Evolutionary conservation across 2,797 vertebrate genomes (phyloP), one percentile per base, ranked within the genome.

Genomic region (Cossypha caffra): DNA sequence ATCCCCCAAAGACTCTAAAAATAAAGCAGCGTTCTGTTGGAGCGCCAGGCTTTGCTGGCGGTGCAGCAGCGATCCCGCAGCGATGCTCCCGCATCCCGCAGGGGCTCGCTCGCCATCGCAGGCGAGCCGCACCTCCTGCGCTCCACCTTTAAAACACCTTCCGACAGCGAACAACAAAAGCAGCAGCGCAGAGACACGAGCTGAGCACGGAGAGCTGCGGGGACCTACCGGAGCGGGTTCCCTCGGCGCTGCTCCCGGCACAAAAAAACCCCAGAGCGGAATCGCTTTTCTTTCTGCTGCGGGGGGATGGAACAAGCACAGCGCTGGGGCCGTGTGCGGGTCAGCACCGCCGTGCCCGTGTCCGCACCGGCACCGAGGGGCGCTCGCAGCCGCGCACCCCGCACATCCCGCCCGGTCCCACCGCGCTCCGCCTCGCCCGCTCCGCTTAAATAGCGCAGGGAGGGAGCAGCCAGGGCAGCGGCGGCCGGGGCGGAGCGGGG

Each of bases 291-390:
- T 58, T n/a, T 5, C 45, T 2, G 38, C 2, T 0, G 14, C 9
- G 16, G 13, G 16, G 42, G 4, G 31, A 6, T 8, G 59, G 1
- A 12, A 13, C 2, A 3, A 33, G 13, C 0, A 1, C 37, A 26
- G 48, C 24, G 29, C 57, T 6, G 61, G 29, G 31, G 14, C 33
- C 45, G 52, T 25, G 62, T 48, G 8, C 54, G 54, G 54, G 33
- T 78, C 84, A 86, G 57, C 83, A 4, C 31, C 42, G 73, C 83
- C 64, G 55, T 12, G 48, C 5, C 45, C 45, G 43, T 21, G 20
- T 1, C 47, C 48, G 28, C 2, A 5, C 24, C 47, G 15, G 48
- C 57, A 10, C 18, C 67, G 0, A 10, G 48, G 13, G 24, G 7
- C 10, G 19, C 16, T 16, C 7, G 24, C 2, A 10, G 7, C 25